Percentiles rank a stretch among this genome's conserved stretches.
These are phyloP conservation scores for Protosalanx chinensis DNA, from an alignment of 2,797 vertebrate species.

Conservation along the genomic window DNA sequence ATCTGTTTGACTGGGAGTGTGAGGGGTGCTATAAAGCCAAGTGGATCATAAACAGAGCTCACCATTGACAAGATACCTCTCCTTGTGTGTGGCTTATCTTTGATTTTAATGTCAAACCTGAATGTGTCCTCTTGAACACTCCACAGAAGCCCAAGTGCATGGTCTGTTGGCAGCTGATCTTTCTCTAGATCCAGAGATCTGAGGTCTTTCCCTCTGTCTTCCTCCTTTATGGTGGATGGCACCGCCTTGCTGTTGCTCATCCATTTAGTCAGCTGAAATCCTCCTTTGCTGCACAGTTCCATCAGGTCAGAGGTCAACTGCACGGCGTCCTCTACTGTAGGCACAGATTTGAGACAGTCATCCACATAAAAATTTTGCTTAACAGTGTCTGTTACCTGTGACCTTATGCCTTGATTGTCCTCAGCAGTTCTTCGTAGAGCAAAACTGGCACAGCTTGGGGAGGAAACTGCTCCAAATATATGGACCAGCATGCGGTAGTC, in stretches of 20 bases:
- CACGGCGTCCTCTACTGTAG: too few species aligned
- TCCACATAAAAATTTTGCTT: too few species aligned
- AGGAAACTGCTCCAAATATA: too few species aligned
- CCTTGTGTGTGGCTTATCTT: neutral
- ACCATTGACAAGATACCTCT: slow-evolving; percentile 20
- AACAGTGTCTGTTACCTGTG: too few species aligned
- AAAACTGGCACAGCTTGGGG: too few species aligned
- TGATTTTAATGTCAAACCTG: neutral
- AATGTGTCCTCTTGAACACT: slow-evolving; percentile 9
- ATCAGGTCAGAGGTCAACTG: too few species aligned
- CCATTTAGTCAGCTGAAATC: neutral
- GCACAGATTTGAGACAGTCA: too few species aligned
- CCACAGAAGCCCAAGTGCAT: slow-evolving; percentile 22
- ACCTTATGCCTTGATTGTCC: too few species aligned
- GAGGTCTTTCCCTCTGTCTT: slow-evolving; percentile 15
- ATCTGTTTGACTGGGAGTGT: slow-evolving; percentile 1
- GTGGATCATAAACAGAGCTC: slow-evolving; percentile 2
- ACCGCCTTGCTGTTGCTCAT: slow-evolving; percentile 23
- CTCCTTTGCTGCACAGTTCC: too few species aligned
- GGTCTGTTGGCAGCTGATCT: neutral
- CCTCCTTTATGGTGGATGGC: slow-evolving; percentile 1
- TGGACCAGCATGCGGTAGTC: too few species aligned
- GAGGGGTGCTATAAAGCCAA: slow-evolving; percentile 15
- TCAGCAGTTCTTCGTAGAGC: too few species aligned
- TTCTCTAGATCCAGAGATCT: slow-evolving; percentile 22